phyloP scores from a whole-genome alignment of 2,888 invertebrate species.

The Hetaerina titia region DNA sequence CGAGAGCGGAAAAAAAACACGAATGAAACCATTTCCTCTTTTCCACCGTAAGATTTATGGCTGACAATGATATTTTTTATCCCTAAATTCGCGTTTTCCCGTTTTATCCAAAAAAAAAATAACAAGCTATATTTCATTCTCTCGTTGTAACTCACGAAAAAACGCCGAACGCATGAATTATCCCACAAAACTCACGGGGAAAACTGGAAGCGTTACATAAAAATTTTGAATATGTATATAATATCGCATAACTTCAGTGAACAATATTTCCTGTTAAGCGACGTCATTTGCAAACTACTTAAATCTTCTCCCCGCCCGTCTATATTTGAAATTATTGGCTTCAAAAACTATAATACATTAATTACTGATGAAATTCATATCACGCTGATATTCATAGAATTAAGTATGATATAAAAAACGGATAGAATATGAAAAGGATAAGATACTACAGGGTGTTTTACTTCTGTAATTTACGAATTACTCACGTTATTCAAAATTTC shows the following conservation, averaged over 20 bases:
- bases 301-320: background rate
- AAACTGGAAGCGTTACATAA: background rate
- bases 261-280: background rate
- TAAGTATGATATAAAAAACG: no score
- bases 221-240: background rate
- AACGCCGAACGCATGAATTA: conserved; percentile 29
- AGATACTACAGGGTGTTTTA: no score
- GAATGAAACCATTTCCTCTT: conserved; percentile 32
- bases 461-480: no score
- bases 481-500: no score
- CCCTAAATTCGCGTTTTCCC: conserved; percentile 31
- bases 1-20: background rate
- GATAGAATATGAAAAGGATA: no score
- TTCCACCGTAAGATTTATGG: conserved; percentile 18
- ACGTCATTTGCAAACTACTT: background rate
- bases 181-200: background rate
- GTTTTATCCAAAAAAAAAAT: background rate
- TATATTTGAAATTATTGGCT: no score
- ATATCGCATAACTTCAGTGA: background rate
- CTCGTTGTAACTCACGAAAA: conserved; percentile 32
- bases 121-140: conserved; percentile 35
- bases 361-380: no score
- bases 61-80: conserved; percentile 39
- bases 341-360: no score
- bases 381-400: no score